These are phyloP conservation scores for Sporophila hypoxantha DNA, from an alignment of 2,113 vertebrate species.

Conservation along the genomic window DNA sequence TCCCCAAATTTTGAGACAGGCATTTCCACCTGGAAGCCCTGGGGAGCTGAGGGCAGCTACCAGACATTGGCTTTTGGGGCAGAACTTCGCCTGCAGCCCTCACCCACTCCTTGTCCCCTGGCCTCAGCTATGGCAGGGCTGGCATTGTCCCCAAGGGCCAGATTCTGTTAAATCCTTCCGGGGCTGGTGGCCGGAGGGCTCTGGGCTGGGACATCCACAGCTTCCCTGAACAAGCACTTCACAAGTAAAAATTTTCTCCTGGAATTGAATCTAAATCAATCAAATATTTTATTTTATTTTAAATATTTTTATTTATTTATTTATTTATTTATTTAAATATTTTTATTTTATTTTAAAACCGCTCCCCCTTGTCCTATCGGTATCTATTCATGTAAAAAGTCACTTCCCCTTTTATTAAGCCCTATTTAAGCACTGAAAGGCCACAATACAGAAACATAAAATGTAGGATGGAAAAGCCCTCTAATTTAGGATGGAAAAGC, in stretches of 20 bases:
- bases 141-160: background rate
- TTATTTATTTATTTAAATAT: no score
- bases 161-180: background rate
- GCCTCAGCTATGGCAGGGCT: no score
- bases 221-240: no score
- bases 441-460: background rate
- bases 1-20: background rate
- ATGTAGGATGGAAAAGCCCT: background rate
- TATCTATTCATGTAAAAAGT: background rate
- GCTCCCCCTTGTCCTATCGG: background rate
- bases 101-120: no score
- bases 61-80: no score
- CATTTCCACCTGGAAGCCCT: no score
- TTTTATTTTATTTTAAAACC: background rate
- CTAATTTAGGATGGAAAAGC: no score
- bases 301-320: no score
- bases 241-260: no score
- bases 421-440: background rate
- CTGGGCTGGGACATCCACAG: no score
- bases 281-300: background rate
- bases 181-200: background rate
- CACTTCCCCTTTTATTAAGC: background rate
- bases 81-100: no score
- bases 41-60: no score
- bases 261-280: background rate